Base-by-base conservation (phyloP, 2,888 invertebrate genomes). In the Drosophila lutescens region DNA sequence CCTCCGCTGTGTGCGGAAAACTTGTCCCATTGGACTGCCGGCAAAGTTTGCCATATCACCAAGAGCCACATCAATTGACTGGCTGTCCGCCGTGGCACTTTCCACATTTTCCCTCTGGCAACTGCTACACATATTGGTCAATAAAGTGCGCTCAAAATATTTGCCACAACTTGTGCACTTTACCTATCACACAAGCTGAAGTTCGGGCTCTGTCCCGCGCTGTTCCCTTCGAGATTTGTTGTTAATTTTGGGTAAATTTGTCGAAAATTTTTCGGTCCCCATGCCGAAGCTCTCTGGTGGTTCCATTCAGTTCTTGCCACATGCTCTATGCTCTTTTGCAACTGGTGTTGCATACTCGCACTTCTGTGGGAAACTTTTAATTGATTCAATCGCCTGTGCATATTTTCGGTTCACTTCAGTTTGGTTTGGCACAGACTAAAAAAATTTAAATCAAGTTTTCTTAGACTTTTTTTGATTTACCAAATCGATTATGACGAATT, bases 141-240 rank as follows among this genome's bases (percentile, higher is more conserved):
- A 85, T 85, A 83, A 83, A 84, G 80, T 79, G 74, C 75, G 78
- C 85, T 72, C 71, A 55, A 79, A 77, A 78, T 79, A 82, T 84
- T 82, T 74, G 54, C 67, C 68, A 69, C 78, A 78, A 79, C 56
- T 76, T 74, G 54, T 63, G 57, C 63, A 69, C 72, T 79, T 79
- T 81, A 82, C 84, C 81, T 71, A 62, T 76, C 72, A 74, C 66
- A 74, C 46, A 78, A 76, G 41, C 40, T 51, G 58, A 59, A 47
- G 47, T 56, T 62, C 32, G 23, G 7, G 8, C n/a, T 17, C 4
- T 7, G 20, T 30, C 4, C 50, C 49, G 10, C 26, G 13, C n/a
- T 36, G 9, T 2, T 9, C 20, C 44, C 20, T 47, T 32, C 13
- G 34, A 55, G 34, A 69, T 46, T 68, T 63, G 57, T 54, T 63